Percentiles rank a stretch among this genome's conserved stretches.
Evolutionary conservation across 2,888 invertebrate species (phyloP).

Genomic region (Tetramorium bicarinatum): DNA sequence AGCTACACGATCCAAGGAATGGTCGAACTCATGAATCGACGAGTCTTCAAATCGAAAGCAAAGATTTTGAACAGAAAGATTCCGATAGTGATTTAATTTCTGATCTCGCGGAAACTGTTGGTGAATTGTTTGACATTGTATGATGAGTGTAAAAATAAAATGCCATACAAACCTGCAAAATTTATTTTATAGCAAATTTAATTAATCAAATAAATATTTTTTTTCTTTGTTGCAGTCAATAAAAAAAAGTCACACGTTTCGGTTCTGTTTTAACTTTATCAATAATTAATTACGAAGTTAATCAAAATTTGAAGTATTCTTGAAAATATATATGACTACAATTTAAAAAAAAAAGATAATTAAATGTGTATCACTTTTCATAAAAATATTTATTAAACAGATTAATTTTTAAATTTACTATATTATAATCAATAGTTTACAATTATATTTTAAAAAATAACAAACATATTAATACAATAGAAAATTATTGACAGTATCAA

Average conservation of each 20-base stretch:
- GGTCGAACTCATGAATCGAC: not conserved
- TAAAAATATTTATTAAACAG: not conserved
- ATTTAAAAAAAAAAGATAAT: not conserved
- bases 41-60: not conserved
- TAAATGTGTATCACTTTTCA: not conserved
- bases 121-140: conserved; percentile 25
- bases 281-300: not conserved
- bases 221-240: not conserved
- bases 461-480: not conserved
- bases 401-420: not conserved
- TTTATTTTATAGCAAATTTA: not conserved
- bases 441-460: not conserved
- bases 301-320: not conserved
- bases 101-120: conserved; percentile 28
- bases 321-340: not conserved
- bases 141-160: not conserved
- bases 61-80: not conserved
- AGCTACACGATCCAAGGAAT: not conserved
- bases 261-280: not conserved
- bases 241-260: too few species aligned
- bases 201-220: conserved; percentile 7
- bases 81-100: conserved; percentile 22
- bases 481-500: conserved; percentile 4
- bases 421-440: not conserved
- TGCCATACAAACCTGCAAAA: not conserved